A percentile compares a stretch with the other conserved stretches of the same genome.
Evolutionary conservation across 23 tunicate species (phyloP).

Genomic region (Ciona savignyi): DNA sequence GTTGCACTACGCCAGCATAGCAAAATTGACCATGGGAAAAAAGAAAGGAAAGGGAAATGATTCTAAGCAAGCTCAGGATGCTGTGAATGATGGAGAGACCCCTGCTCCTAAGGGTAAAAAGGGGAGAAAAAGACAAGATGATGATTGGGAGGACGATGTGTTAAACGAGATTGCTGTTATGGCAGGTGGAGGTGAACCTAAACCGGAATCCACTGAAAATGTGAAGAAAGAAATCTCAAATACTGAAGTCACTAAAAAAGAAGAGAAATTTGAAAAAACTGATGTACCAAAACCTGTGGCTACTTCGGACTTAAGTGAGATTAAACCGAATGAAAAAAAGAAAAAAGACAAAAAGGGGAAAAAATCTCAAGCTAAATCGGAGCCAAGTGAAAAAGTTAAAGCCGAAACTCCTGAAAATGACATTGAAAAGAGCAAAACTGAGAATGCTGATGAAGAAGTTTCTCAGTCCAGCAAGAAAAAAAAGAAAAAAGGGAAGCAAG

Average conservation of each 20-base stretch:
- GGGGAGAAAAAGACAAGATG: slow-evolving; percentile 18
- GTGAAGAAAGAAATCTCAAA: slow-evolving; percentile 40
- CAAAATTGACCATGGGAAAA: background rate
- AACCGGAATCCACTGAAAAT: slow-evolving; percentile 19
- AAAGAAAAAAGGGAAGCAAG: slow-evolving; percentile 42
- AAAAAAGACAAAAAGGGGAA: background rate
- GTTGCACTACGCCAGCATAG: no score
- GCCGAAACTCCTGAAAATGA: slow-evolving; percentile 4
- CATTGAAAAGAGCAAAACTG: slow-evolving; percentile 1
- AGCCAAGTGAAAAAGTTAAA: slow-evolving; percentile 3
- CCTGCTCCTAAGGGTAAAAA: slow-evolving; percentile 1
- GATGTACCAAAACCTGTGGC: slow-evolving; percentile 2
- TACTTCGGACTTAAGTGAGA: background rate
- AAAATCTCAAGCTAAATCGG: slow-evolving; percentile 2
- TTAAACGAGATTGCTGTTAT: slow-evolving; percentile 25
- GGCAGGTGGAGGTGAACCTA: slow-evolving; percentile 23
- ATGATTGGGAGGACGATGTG: slow-evolving; percentile 46
- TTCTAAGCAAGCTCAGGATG: background rate
- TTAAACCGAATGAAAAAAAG: background rate
- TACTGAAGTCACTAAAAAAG: slow-evolving; percentile 24
- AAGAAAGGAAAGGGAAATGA: slow-evolving; percentile 1
- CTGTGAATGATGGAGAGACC: slow-evolving; percentile 5
- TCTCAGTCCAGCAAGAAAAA: slow-evolving; percentile 51
- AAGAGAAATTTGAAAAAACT: slow-evolving; percentile 48
- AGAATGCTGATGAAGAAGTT: background rate